These are phyloP conservation scores for Charina bottae DNA, from an alignment of 2,113 vertebrate species.

Conservation along the genomic window DNA sequence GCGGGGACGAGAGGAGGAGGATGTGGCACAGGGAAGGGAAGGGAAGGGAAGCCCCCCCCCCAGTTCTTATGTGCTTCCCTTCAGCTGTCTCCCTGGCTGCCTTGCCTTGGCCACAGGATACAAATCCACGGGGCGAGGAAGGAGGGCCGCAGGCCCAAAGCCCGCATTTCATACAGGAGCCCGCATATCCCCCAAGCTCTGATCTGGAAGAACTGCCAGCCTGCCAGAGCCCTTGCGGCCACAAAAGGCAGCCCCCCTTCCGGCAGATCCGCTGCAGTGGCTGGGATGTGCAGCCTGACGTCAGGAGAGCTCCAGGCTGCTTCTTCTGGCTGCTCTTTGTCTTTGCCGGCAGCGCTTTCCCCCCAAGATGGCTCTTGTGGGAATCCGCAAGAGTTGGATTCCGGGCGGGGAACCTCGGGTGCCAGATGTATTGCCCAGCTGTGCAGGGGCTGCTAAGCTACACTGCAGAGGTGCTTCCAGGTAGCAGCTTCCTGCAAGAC, in stretches of 20 bases:
- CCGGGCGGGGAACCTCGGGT: background rate
- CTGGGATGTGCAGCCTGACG: background rate
- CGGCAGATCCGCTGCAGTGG: background rate
- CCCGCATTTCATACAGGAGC: background rate
- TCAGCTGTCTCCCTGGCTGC: background rate
- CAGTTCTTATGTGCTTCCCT: background rate
- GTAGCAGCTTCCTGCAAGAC: background rate
- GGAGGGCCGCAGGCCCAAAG: background rate
- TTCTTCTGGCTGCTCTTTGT: background rate
- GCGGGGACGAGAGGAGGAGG: background rate
- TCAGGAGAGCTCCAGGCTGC: background rate
- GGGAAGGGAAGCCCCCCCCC: too few species aligned
- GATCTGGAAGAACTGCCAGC: conserved; percentile 45
- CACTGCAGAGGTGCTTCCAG: background rate
- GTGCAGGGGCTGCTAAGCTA: background rate
- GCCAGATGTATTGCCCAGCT: background rate
- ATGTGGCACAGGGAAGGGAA: too few species aligned
- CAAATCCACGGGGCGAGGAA: background rate
- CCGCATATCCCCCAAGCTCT: conserved; percentile 25
- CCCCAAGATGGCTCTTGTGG: rapidly evolving
- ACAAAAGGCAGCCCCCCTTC: background rate
- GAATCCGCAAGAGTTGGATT: background rate
- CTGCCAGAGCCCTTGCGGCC: background rate
- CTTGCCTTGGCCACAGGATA: background rate
- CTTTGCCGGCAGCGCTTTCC: rapidly evolving